Conservation (phyloP, 2,113 vertebrate genomes). For the Chaetodon trifascialis region DNA sequence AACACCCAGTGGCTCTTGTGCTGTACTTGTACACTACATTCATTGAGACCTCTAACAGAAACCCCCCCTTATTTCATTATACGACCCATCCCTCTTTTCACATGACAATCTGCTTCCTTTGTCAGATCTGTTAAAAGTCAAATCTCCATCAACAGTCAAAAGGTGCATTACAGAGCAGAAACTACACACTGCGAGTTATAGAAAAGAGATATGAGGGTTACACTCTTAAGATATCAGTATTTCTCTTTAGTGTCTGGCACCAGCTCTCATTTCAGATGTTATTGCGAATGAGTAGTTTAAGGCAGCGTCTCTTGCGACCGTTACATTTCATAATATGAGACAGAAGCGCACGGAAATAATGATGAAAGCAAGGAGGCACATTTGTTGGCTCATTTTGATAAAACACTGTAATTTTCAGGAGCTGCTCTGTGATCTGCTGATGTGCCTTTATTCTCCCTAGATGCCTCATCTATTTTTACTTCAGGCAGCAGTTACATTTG, state of each 20-base stretch:
- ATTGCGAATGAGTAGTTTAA: constrained; percentile 13
- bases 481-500: constrained; percentile 30
- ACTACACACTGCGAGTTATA: neutral
- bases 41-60: neutral
- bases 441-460: neutral
- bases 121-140: neutral
- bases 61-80: neutral
- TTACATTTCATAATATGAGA: constrained; percentile 5
- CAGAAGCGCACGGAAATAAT: neutral
- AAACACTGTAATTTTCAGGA: constrained; percentile 18
- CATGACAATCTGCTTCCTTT: neutral
- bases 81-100: neutral
- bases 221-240: neutral
- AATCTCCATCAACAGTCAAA: neutral
- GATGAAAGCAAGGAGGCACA: constrained; percentile 12
- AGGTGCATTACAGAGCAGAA: neutral
- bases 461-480: constrained; percentile 37
- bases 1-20: neutral
- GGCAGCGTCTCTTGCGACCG: neutral
- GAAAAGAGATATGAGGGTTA: too few relatives aligned
- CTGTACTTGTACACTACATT: neutral
- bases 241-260: neutral
- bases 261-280: neutral
- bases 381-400: constrained; percentile 11
- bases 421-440: constrained; percentile 4